Evolutionary conservation across 2,113 vertebrate genomes (phyloP).

Genomic region (Meriones unguiculatus): DNA sequence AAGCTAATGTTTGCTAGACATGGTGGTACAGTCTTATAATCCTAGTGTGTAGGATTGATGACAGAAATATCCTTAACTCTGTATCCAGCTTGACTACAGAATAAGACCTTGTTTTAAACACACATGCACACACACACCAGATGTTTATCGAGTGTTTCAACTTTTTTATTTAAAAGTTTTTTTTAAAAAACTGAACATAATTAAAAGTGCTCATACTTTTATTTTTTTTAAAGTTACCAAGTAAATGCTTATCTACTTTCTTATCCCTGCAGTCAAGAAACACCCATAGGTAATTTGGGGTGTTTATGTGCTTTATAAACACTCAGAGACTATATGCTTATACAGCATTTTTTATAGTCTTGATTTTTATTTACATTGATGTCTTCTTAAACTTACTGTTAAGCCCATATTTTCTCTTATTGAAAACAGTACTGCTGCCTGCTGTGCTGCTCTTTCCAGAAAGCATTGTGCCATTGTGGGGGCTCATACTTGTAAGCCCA

Average conservation of each 20-base stretch:
- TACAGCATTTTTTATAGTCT: neutral
- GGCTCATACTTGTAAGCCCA: neutral
- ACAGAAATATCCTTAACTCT: neutral
- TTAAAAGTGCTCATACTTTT: constrained; percentile 13
- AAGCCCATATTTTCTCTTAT: neutral
- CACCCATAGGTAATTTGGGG: neutral
- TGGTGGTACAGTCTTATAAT: neutral
- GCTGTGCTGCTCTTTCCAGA: neutral
- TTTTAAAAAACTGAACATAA: neutral
- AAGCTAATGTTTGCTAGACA: neutral
- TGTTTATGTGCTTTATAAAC: too few relatives aligned
- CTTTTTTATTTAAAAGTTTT: constrained; percentile 1
- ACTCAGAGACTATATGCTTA: neutral
- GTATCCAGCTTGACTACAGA: neutral
- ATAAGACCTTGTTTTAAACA: neutral
- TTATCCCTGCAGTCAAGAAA: constrained; percentile 33
- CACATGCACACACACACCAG: neutral
- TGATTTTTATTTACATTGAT: constrained; percentile 32
- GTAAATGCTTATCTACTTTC: neutral
- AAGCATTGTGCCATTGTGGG: neutral
- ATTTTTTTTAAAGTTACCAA: constrained; percentile 1
- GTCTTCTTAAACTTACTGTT: neutral
- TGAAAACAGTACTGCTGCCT: neutral
- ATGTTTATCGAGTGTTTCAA: constrained; percentile 6
- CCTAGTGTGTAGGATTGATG: neutral